Conservation (phyloP, 2,888 invertebrate species). For the Gymnoscelis rufifasciata region DNA sequence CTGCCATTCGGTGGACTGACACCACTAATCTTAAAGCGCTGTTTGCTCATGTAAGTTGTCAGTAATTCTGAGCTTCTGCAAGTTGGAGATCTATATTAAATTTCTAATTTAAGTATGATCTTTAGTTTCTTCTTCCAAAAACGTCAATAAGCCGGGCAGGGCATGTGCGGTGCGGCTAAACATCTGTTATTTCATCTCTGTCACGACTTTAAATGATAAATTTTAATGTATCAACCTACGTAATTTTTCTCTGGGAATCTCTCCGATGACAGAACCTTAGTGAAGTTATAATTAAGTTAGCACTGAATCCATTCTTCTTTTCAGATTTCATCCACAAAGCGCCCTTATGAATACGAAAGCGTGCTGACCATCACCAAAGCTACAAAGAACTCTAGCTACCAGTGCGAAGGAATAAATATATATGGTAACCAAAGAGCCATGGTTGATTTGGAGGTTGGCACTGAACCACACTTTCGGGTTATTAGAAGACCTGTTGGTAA, state of each 20-base stretch:
- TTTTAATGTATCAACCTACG: too few relatives aligned
- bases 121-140: too few relatives aligned
- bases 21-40: background rate
- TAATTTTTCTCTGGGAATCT: too few relatives aligned
- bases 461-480: background rate
- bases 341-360: slow-evolving; percentile 5
- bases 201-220: too few relatives aligned
- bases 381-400: slow-evolving; percentile 3
- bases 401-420: slow-evolving; percentile 9
- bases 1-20: slow-evolving; percentile 8
- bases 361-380: slow-evolving; percentile 5
- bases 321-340: background rate
- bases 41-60: slow-evolving; percentile 2
- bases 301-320: background rate
- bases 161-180: too few relatives aligned
- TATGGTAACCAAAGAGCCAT: background rate
- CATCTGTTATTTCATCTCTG: too few relatives aligned
- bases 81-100: background rate
- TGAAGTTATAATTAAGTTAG: too few relatives aligned
- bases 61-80: background rate
- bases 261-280: too few relatives aligned
- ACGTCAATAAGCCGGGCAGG: too few relatives aligned
- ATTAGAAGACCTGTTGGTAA: slow-evolving; percentile 7
- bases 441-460: slow-evolving; percentile 3
- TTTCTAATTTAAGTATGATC: background rate